Evolutionary conservation across 2,888 invertebrate genomes (phyloP).

Genomic region (Chrysodeixis includens): DNA sequence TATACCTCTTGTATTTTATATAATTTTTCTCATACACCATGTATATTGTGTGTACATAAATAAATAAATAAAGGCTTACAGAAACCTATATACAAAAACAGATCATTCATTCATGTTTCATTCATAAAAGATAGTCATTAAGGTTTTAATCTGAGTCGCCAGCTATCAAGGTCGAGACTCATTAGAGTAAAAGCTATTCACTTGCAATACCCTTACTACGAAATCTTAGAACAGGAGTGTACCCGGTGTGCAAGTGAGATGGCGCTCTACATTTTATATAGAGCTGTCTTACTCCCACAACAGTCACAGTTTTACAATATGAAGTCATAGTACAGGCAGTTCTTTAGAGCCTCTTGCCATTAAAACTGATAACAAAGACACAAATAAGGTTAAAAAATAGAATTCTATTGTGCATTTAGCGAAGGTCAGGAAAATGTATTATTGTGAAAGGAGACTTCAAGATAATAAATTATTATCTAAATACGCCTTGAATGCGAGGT

Average conservation of each 20-base stretch:
- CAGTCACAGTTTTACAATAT: too few relatives aligned
- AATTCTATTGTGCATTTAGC: slow-evolving; percentile 39
- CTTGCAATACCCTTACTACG: background rate
- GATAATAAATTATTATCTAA: background rate
- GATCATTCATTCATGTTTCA: background rate
- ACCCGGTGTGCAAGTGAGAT: too few relatives aligned
- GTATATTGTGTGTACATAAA: too few relatives aligned
- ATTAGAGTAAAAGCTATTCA: slow-evolving; percentile 55
- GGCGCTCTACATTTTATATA: too few relatives aligned
- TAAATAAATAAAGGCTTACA: too few relatives aligned
- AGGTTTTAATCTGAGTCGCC: slow-evolving; percentile 30
- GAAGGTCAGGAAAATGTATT: slow-evolving; percentile 22
- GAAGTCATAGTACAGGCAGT: background rate
- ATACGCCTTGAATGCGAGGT: background rate
- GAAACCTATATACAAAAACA: too few relatives aligned
- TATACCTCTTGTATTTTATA: too few relatives aligned
- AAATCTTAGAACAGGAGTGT: too few relatives aligned
- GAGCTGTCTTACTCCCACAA: too few relatives aligned
- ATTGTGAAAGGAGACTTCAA: slow-evolving; percentile 1
- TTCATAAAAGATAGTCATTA: slow-evolving; percentile 28
- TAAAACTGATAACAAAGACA: slow-evolving; percentile 53
- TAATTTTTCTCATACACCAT: too few relatives aligned
- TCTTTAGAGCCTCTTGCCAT: slow-evolving; percentile 45
- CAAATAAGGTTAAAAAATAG: slow-evolving; percentile 44
- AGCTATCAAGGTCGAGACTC: slow-evolving; percentile 52